These are phyloP conservation scores for Drosophila putrida DNA, from an alignment of 2,888 invertebrate species.

Conservation along the genomic window DNA sequence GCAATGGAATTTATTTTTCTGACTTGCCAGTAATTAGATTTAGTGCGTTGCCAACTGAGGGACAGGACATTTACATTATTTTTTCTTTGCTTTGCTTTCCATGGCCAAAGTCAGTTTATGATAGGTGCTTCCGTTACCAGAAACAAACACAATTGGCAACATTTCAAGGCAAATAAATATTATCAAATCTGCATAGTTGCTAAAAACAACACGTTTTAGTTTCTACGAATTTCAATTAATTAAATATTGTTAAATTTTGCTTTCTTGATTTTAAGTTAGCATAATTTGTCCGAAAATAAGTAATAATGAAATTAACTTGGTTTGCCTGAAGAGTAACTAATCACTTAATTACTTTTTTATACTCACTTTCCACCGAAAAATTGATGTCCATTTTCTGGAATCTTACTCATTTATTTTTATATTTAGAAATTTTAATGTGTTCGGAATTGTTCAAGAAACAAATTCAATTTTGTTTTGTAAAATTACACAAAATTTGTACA, in stretches of 20 bases:
- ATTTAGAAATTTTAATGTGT: too few relatives aligned
- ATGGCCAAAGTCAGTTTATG: constrained; percentile 60
- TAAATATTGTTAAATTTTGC: background rate
- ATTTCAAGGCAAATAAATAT: constrained; percentile 49
- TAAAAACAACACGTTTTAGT: background rate
- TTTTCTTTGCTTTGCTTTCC: constrained; percentile 9
- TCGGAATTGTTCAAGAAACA: too few relatives aligned
- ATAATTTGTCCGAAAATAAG: background rate
- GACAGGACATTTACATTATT: constrained; percentile 23
- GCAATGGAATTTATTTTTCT: constrained; percentile 44
- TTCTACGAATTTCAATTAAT: background rate
- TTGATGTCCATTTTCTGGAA: too few relatives aligned
- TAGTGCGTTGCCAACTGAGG: constrained; percentile 60
- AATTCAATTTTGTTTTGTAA: too few relatives aligned
- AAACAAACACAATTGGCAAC: constrained; percentile 52
- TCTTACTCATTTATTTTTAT: too few relatives aligned
- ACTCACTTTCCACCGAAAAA: too few relatives aligned
- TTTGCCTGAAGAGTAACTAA: too few relatives aligned
- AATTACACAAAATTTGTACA: too few relatives aligned
- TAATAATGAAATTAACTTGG: too few relatives aligned
- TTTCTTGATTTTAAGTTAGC: too few relatives aligned
- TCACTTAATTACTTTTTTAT: too few relatives aligned
- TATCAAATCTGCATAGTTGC: constrained; percentile 6
- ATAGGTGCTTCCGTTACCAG: constrained; percentile 57
- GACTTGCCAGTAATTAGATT: constrained; percentile 65